Base-by-base conservation (phyloP, 2,113 vertebrate species). In the Xerus inauris region DNA sequence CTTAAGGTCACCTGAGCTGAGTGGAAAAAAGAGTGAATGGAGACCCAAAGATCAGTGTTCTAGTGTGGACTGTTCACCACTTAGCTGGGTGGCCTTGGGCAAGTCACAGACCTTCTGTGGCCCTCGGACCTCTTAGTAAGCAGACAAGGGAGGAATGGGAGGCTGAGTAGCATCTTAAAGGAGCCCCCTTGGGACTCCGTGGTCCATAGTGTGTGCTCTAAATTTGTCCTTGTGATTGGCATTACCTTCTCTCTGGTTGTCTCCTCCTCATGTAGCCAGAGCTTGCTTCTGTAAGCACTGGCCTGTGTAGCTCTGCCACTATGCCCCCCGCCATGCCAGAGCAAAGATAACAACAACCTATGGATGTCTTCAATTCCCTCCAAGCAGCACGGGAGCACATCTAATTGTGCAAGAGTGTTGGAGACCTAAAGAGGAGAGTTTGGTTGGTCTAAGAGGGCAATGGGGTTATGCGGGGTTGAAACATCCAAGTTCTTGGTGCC, bases 1-100 rank as follows among this genome's bases (percentile, higher is more conserved):
- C 82, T 86, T 38, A 69, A 89, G 79, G 87, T 97, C 93, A 89
- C 14, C 35, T 9, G 83, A 89, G 81, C 51, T 32, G 51, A 97
- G 75, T 91, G 88, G 91, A 75, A 79, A 94, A 54, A 93, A 79
- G n/a, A 91, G 75, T 3, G 7, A 40, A 45, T 54, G 45, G 64
- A 86, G 49, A 24, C 54, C 81, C 91, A 49, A 9, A 96, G 69
- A 77, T 49, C 38, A 67, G 45, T 0, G 0, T 83, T 76, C 73
- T 81, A 30, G 54, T 42, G 40, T 8, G 62, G 47, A 32, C 84
- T 79, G 42, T 62, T 38, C 35, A 64, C 4, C 3, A 62, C 3
- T 12, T 65, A 35, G 49, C 30, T 51, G 38, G 13, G 3, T 35
- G 73, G 49, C 38, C 35, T 51, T 49, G 79, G 84, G 49, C 24